These are phyloP conservation scores for Elgaria multicarinata DNA, from an alignment of 2,113 vertebrate genomes.

Conservation along the genomic window DNA sequence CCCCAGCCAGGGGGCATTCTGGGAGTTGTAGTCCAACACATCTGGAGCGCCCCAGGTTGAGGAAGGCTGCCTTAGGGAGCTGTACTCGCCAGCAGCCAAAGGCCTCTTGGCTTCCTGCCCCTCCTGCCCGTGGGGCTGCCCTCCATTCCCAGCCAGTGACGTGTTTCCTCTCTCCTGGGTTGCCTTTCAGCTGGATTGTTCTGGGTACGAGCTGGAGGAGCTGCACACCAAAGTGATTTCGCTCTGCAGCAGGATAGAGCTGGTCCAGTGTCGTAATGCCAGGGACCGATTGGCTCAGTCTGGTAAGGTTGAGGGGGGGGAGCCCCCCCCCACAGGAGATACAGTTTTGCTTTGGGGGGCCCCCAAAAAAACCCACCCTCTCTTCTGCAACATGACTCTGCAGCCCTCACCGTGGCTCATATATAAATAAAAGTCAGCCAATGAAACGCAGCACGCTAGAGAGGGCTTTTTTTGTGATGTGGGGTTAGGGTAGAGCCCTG, in stretches of 20 bases:
- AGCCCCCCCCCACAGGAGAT: too few species aligned
- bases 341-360: too few species aligned
- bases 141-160: not conserved
- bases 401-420: not conserved
- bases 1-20: too few species aligned
- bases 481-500: not conserved
- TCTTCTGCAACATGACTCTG: not conserved
- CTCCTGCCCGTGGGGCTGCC: too few species aligned
- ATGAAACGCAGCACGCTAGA: not conserved
- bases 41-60: too few species aligned
- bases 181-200: slow-evolving; percentile 81
- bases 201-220: slow-evolving; percentile 87
- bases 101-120: not conserved
- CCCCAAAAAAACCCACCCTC: not conserved
- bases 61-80: not conserved
- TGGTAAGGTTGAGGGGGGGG: slow-evolving; percentile 71
- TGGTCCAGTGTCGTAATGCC: slow-evolving; percentile 86
- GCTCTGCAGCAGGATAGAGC: slow-evolving; percentile 90
- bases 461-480: not conserved
- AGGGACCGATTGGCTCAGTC: slow-evolving; percentile 94
- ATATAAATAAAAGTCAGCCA: not conserved
- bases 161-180: not conserved
- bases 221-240: slow-evolving; percentile 89
- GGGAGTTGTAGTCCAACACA: too few species aligned
- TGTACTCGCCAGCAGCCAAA: too few species aligned